Evolutionary conservation across 2,113 vertebrate species (phyloP), one percentile per base, ranked within the genome.

Genomic region (Penelope pileata): DNA sequence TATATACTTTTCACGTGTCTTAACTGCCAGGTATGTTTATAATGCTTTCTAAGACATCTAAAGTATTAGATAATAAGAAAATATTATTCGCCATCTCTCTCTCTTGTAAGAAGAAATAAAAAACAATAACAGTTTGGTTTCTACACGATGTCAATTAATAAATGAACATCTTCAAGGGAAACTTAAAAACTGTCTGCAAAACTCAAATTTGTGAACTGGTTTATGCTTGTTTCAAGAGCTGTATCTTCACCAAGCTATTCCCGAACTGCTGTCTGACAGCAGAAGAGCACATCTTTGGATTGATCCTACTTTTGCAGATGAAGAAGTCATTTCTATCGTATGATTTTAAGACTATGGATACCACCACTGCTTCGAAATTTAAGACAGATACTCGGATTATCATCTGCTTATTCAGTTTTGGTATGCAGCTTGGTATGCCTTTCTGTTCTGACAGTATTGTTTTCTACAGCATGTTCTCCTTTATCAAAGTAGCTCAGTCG

Each of bases 291-390:
- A 54, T 29, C 12, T 45, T 38, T 7, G 24, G 30, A 27, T 18
- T 62, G 24, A 76, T 26, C 2, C 5, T 6, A 17, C 7, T 60
- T 30, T 17, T 26, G 6, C 0, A 0, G 80, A 58, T 9, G 12
- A 59, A 1, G 23, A 84, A 62, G 15, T 16, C 12, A 18, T 16
- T 7, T 19, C 16, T 15, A 73, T 16, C 36, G 21, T 45, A 60
- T 4, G 22, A 22, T 30, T 76, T 36, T 47, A 76, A 34, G 26
- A 50, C 24, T 50, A 36, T 29, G 43, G 32, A 47, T 69, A 26
- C 22, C 17, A 36, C 16, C 12, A 26, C 47, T 50, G 47, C 38
- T 60, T 22, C 29, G 22, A 60, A 47, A 48, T 60, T 24, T 48
- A 36, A 15, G n/a, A 76, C 16, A 60, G n/a, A 76, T 16, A 76